Base-by-base conservation (phyloP, 2,797 vertebrate genomes). In the Hylomyscus alleni region DNA sequence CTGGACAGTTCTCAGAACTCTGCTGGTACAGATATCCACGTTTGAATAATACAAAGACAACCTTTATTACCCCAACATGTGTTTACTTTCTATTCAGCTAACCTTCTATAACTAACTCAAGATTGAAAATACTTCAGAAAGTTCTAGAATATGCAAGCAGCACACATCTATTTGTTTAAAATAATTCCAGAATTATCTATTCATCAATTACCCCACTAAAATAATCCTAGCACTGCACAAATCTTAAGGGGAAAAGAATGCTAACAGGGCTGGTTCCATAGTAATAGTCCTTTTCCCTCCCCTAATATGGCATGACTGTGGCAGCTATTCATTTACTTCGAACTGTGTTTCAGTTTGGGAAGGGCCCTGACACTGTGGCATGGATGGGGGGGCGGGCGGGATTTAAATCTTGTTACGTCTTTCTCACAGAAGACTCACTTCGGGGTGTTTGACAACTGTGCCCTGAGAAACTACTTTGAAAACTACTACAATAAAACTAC, bases 401-500 rank as follows among this genome's bases (percentile, higher is more conserved):
- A n/a, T n/a, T 34, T 89, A 76, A 93, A 82, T 76, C 17, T 7
- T 11, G 26, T 62, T 94, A 88, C 50, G 94, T 17, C 84, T 85
- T 94, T 82, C 77, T 91, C 60, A 77, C 47, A 34, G 75, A 95
- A 85, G 54, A 85, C 29, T 58, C 73, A 58, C n/a, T 54, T 91
- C 1, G 2, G 77, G 84, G 91, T 12, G 40, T 54, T 95, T 93
- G 81, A 92, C n/a, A 93, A 89, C 65, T n/a, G 73, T 77, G 60
- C 56, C 93, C 56, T 86, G n/a, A 90, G 81, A 92, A 78, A 67
- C 93, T 87, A 62, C 92, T 89, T 82, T 69, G 54, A 95, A 97
- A n/a, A n/a, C n/a, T n/a, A n/a, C n/a, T n/a, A n/a, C n/a, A n/a
- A n/a, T n/a, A n/a, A n/a, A n/a, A n/a, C n/a, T n/a, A n/a, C n/a